Percentiles rank a stretch among this genome's conserved stretches.
Evolutionary conservation across 2,113 vertebrate genomes (phyloP).

Genomic region (Edolisoma coerulescens): DNA sequence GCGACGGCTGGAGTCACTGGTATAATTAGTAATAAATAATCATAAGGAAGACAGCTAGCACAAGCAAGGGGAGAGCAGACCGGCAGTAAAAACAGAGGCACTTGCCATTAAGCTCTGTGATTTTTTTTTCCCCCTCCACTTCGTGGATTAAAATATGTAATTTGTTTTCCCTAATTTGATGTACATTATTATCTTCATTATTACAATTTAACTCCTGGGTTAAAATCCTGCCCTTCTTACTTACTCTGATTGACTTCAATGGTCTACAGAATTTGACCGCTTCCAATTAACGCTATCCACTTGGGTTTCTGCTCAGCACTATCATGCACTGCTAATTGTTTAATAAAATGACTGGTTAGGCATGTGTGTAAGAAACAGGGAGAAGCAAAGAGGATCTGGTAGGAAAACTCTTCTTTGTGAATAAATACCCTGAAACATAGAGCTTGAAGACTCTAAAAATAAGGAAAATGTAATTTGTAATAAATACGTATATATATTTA

Average conservation of each 20-base stretch:
- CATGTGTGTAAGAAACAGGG: background rate
- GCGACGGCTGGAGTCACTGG: background rate
- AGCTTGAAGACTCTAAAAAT: conserved; percentile 24
- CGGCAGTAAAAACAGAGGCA: background rate
- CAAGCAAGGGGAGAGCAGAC: background rate
- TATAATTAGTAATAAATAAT: conserved; percentile 40
- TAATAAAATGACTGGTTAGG: background rate
- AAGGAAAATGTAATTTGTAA: conserved; percentile 48
- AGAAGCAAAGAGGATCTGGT: background rate
- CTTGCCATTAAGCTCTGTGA: background rate
- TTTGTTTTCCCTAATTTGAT: conserved; percentile 49
- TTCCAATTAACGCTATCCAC: conserved; percentile 5
- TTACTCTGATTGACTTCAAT: conserved; percentile 34
- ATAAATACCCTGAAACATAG: background rate
- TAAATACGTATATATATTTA: conserved; percentile 58
- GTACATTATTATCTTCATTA: conserved; percentile 39
- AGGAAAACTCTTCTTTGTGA: background rate
- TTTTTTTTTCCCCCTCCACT: background rate
- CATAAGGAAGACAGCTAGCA: conserved; percentile 30
- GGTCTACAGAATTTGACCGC: conserved; percentile 5
- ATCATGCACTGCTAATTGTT: conserved; percentile 11
- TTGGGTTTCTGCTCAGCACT: conserved; percentile 7
- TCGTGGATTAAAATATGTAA: conserved; percentile 24
- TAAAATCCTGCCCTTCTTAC: conserved; percentile 42
- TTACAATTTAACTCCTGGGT: conserved; percentile 40